A percentile compares a stretch with the other conserved stretches of the same genome.
phyloP scores from a whole-genome alignment of 2,113 vertebrate species.

The Apteryx owenii region DNA sequence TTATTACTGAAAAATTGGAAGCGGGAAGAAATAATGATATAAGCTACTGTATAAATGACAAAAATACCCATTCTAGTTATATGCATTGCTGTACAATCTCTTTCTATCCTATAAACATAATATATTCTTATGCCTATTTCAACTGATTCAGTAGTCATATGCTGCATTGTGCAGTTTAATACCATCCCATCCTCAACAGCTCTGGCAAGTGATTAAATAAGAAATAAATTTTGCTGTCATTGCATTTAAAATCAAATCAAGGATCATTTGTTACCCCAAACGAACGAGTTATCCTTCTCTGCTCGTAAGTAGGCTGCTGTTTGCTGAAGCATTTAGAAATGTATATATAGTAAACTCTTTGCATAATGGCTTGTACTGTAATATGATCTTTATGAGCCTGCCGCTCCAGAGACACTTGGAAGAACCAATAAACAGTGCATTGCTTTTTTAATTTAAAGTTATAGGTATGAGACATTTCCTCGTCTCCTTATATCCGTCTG shows the following conservation, averaged over 20 bases:
- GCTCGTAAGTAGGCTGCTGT: slow-evolving; percentile 75
- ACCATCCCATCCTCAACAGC: slow-evolving; percentile 57
- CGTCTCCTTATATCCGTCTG: neutral
- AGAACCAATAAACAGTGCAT: slow-evolving; percentile 56
- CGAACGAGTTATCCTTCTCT: slow-evolving; percentile 74
- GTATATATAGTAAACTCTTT: slow-evolving; percentile 67
- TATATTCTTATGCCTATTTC: slow-evolving; percentile 56
- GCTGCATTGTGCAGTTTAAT: slow-evolving; percentile 62
- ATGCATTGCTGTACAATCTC: slow-evolving; percentile 23
- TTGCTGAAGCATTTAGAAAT: slow-evolving; percentile 76
- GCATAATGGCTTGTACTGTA: slow-evolving; percentile 72
- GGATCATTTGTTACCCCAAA: slow-evolving; percentile 81
- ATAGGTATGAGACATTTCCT: slow-evolving; percentile 43
- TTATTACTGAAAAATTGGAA: slow-evolving; percentile 76
- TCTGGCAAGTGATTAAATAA: slow-evolving; percentile 78
- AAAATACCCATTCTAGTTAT: slow-evolving; percentile 56
- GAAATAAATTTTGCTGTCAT: slow-evolving; percentile 80
- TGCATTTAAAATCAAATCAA: slow-evolving; percentile 85
- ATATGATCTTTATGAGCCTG: slow-evolving; percentile 74
- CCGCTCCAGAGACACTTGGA: slow-evolving; percentile 18
- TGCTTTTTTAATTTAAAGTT: slow-evolving; percentile 77
- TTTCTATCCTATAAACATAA: slow-evolving; percentile 75
- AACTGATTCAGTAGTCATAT: slow-evolving; percentile 54
- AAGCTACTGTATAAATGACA: slow-evolving; percentile 75
- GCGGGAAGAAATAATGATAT: slow-evolving; percentile 68